A percentile compares a stretch with the other conserved stretches of the same genome.
Conservation (phyloP, 2,888 invertebrate species). For the Erebia palarica region DNA sequence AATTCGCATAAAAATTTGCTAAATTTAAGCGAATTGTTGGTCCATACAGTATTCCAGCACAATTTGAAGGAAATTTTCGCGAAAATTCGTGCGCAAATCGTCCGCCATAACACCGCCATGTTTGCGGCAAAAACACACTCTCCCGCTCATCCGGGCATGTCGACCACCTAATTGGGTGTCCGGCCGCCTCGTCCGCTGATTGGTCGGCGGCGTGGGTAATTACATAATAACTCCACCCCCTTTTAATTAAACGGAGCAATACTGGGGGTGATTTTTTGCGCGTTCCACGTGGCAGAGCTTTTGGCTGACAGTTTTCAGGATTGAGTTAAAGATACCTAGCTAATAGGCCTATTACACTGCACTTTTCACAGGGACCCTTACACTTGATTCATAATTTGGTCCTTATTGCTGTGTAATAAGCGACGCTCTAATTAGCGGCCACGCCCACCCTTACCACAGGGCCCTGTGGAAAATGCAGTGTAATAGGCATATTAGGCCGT, state of each 20-base stretch:
- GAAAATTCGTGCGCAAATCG: slow-evolving; percentile 27
- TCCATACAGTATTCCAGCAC: background rate
- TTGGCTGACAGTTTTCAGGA: slow-evolving; percentile 28
- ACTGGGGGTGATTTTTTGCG: slow-evolving; percentile 33
- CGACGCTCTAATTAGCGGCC: too few relatives aligned
- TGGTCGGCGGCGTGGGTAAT: slow-evolving; percentile 72
- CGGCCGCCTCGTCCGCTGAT: slow-evolving; percentile 59
- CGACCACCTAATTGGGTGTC: slow-evolving; percentile 71
- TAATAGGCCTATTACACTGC: too few relatives aligned
- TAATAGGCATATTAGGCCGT: too few relatives aligned
- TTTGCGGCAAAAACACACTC: slow-evolving; percentile 42
- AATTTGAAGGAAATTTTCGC: slow-evolving; percentile 29
- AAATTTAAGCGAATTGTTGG: too few relatives aligned
- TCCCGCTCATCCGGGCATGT: slow-evolving; percentile 46
- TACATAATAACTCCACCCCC: slow-evolving; percentile 77
- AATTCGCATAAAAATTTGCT: too few relatives aligned
- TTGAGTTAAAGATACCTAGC: too few relatives aligned
- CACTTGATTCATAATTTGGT: too few relatives aligned
- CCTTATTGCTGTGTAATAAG: too few relatives aligned
- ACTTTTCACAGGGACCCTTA: too few relatives aligned
- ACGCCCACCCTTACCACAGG: too few relatives aligned
- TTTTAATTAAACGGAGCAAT: slow-evolving; percentile 65
- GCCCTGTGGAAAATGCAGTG: too few relatives aligned
- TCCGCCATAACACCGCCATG: slow-evolving; percentile 40
- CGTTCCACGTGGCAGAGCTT: slow-evolving; percentile 33